These are phyloP conservation scores for Galemys pyrenaicus DNA, from an alignment of 2,113 vertebrate species.

Conservation along the genomic window DNA sequence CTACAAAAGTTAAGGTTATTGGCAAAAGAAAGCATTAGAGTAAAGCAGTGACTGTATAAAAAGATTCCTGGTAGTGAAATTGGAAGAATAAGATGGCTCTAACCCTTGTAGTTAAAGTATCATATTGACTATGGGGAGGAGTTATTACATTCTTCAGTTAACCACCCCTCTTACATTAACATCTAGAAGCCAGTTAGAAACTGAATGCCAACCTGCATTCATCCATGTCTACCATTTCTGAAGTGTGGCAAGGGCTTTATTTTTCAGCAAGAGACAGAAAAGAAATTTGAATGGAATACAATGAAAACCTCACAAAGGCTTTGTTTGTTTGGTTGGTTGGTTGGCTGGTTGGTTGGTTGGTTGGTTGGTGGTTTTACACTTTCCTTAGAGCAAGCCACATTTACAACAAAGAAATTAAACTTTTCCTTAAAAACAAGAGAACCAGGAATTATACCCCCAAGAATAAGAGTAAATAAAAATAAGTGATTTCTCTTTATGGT, in stretches of 20 bases:
- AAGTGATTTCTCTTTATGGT: conserved; percentile 9
- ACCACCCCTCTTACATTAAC: neutral
- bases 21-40: neutral
- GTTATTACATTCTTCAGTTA: neutral
- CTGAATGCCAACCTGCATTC: neutral
- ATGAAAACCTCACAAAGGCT: neutral
- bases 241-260: neutral
- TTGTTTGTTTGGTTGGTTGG: too few species aligned
- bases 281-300: neutral
- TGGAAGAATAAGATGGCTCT: neutral
- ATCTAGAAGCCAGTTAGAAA: neutral
- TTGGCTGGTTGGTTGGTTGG: too few species aligned
- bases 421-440: neutral
- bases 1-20: neutral
- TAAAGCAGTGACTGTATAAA: neutral
- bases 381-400: neutral
- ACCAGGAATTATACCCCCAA: neutral
- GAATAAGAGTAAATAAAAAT: neutral
- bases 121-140: neutral
- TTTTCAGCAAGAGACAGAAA: neutral
- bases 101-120: neutral
- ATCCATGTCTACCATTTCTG: neutral
- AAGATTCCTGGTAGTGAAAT: neutral
- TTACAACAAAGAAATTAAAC: conserved; percentile 41
- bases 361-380: neutral